These are phyloP conservation scores for Platyrinchus mystaceus DNA, from an alignment of 2,797 vertebrate genomes.

Conservation along the genomic window DNA sequence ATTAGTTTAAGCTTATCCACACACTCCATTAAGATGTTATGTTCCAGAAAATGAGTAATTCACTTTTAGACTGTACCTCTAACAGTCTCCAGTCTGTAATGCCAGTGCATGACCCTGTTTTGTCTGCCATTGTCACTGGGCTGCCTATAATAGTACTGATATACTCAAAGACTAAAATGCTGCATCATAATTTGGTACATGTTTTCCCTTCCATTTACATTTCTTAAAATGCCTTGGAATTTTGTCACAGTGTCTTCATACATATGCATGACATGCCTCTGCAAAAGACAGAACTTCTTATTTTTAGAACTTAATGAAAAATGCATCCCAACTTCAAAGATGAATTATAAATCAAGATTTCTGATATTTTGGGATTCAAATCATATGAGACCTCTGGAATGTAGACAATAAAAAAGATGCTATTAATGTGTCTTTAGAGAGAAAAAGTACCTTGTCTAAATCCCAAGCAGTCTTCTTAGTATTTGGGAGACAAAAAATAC, in stretches of 20 bases:
- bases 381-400: not conserved
- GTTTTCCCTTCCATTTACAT: slow-evolving; percentile 48
- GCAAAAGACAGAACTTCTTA: slow-evolving; percentile 68
- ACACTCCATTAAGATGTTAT: not conserved
- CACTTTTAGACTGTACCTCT: not conserved
- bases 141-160: slow-evolving; percentile 1
- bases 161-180: slow-evolving; percentile 15
- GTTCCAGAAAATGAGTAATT: not conserved
- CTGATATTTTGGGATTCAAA: slow-evolving; percentile 70
- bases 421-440: slow-evolving; percentile 10
- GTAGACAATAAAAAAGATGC: slow-evolving; percentile 6
- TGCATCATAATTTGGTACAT: slow-evolving; percentile 50
- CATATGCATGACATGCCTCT: slow-evolving; percentile 55
- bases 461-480: not conserved
- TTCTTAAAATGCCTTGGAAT: slow-evolving; percentile 50
- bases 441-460: not conserved
- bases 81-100: not conserved
- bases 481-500: not conserved
- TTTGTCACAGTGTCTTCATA: slow-evolving; percentile 56
- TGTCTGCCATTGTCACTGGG: not conserved
- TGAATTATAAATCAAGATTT: slow-evolving; percentile 75
- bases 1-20: not conserved
- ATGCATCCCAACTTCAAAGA: slow-evolving; percentile 77
- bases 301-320: slow-evolving; percentile 78
- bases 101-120: not conserved